phyloP scores from a whole-genome alignment of 2,113 vertebrate species.

The Anguilla japonica region DNA sequence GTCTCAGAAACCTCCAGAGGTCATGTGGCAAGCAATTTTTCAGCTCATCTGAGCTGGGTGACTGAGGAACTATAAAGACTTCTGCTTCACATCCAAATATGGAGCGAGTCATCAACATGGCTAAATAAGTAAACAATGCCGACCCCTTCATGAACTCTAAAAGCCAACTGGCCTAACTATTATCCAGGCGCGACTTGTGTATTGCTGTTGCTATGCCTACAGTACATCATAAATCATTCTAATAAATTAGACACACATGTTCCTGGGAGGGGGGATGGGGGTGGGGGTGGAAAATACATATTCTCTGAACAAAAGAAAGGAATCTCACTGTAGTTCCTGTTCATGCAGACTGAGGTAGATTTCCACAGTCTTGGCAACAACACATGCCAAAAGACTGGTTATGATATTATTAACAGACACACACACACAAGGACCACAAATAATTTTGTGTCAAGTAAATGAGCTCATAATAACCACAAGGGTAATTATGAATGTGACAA shows the following conservation, averaged over 20 bases:
- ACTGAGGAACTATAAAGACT: background rate
- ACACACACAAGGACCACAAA: background rate
- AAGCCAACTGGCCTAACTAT: slow-evolving; percentile 47
- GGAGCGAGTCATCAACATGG: slow-evolving; percentile 39
- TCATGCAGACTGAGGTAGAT: slow-evolving; percentile 40
- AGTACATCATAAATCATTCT: slow-evolving; percentile 53
- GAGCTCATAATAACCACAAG: background rate
- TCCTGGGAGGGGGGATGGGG: background rate
- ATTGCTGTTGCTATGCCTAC: slow-evolving; percentile 61
- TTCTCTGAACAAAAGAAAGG: slow-evolving; percentile 32
- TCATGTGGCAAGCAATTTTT: background rate
- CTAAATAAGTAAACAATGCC: slow-evolving; percentile 54
- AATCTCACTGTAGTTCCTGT: slow-evolving; percentile 49
- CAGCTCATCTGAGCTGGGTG: background rate
- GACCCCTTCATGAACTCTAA: slow-evolving; percentile 42
- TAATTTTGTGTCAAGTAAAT: background rate
- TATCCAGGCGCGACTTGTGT: slow-evolving; percentile 63
- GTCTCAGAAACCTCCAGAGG: background rate
- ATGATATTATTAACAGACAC: slow-evolving; percentile 16
- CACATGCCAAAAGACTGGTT: slow-evolving; percentile 31
- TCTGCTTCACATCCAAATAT: slow-evolving; percentile 7
- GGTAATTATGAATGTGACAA: background rate
- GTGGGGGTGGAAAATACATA: background rate
- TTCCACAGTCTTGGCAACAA: slow-evolving; percentile 57
- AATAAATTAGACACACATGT: slow-evolving; percentile 61